These are phyloP conservation scores for Drosophila tripunctata DNA, from an alignment of 2,888 invertebrate species.

Conservation along the genomic window DNA sequence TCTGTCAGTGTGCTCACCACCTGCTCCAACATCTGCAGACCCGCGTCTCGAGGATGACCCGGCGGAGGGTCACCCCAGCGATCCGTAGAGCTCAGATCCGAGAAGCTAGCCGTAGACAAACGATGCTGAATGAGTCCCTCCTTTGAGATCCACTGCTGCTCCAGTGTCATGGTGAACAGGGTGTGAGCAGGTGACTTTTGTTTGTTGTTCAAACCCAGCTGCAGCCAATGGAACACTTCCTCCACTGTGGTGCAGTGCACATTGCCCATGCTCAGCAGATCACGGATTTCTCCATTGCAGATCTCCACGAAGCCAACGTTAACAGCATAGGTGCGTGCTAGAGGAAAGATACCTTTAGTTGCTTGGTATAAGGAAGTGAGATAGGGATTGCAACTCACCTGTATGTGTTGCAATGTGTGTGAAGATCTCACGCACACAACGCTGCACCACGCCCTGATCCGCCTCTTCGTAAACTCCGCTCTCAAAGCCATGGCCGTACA, in stretches of 20 bases:
- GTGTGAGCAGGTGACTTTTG: constrained; percentile 85
- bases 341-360: not conserved
- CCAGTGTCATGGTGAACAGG: constrained; percentile 89
- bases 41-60: constrained; percentile 86
- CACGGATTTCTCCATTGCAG: constrained; percentile 87
- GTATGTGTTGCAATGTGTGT: constrained; percentile 87
- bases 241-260: constrained; percentile 87
- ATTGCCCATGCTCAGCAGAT: constrained; percentile 86
- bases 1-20: constrained; percentile 87
- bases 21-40: constrained; percentile 88
- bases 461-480: constrained; percentile 87
- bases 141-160: constrained; percentile 89
- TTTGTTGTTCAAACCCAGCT: constrained; percentile 87
- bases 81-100: constrained; percentile 87
- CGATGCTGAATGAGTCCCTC: constrained; percentile 89
- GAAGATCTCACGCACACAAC: constrained; percentile 90
- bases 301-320: constrained; percentile 91
- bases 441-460: constrained; percentile 88
- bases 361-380: no score
- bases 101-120: constrained; percentile 90
- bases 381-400: constrained; percentile 41
- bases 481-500: constrained; percentile 89
- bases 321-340: constrained; percentile 87
- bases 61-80: constrained; percentile 85
- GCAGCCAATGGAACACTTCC: constrained; percentile 89